These are phyloP conservation scores for Drosophila aldrichi DNA, from an alignment of 2,888 invertebrate species.

Conservation along the genomic window DNA sequence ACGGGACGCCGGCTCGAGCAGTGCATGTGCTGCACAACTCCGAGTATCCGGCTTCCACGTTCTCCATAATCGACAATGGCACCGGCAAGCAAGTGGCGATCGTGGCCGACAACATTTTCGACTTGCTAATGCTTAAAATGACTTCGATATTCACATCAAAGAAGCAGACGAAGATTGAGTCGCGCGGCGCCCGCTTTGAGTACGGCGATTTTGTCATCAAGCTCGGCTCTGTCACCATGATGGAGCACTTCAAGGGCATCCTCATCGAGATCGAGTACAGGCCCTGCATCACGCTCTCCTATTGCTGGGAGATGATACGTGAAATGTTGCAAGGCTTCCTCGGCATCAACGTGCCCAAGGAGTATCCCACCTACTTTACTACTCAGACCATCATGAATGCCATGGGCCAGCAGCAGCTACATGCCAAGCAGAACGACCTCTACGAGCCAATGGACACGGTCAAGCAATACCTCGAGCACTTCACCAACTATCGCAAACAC, in stretches of 20 bases:
- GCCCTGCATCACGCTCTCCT: constrained; percentile 94
- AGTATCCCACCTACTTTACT: constrained; percentile 89
- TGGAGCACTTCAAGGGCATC: constrained; percentile 96
- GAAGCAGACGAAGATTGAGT: constrained; percentile 94
- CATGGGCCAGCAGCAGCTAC: constrained; percentile 82
- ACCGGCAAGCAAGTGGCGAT: constrained; percentile 92
- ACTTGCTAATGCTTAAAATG: constrained; percentile 95
- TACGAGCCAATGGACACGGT: constrained; percentile 97
- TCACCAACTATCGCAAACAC: constrained; percentile 93
- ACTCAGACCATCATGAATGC: constrained; percentile 81
- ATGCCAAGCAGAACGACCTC: constrained; percentile 83
- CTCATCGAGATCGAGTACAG: constrained; percentile 97
- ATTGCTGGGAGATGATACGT: constrained; percentile 95
- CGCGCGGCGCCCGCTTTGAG: constrained; percentile 94
- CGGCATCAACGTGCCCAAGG: constrained; percentile 90
- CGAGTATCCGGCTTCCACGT: constrained; percentile 97
- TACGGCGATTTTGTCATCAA: constrained; percentile 97
- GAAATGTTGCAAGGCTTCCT: constrained; percentile 97
- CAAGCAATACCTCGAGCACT: constrained; percentile 97
- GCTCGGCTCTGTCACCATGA: constrained; percentile 96
- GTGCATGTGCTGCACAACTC: constrained; percentile 98
- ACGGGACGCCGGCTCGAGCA: constrained; percentile 89
- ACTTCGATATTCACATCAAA: constrained; percentile 94
- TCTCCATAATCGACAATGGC: constrained; percentile 95
- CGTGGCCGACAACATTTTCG: constrained; percentile 96